Percentiles rank a stretch among this genome's conserved stretches.
These are phyloP conservation scores for Drosophila nr. perissopoda DNA, from an alignment of 2,888 invertebrate species.

Conservation along the genomic window DNA sequence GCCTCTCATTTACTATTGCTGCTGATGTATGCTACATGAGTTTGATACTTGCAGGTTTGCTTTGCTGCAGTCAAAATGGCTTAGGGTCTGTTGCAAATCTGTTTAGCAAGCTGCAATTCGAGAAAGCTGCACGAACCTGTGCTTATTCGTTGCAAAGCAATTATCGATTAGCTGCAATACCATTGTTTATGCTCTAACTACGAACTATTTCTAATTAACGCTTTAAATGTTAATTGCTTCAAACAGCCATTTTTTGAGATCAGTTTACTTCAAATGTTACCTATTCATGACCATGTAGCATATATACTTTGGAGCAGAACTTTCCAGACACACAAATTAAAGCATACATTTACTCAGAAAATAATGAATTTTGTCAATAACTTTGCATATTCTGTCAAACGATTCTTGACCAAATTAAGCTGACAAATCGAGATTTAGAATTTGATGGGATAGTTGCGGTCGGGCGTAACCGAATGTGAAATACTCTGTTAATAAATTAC, in stretches of 20 bases:
- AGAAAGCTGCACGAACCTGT: conserved; percentile 3
- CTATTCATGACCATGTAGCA: background rate
- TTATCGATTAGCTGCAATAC: conserved; percentile 7
- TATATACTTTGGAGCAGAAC: background rate
- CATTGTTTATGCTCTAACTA: background rate
- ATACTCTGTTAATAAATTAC: background rate
- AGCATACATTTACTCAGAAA: background rate
- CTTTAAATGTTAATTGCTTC: background rate
- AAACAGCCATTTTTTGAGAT: background rate
- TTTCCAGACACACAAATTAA: background rate
- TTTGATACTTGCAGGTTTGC: conserved; percentile 26
- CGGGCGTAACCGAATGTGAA: background rate
- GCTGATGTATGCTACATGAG: conserved; percentile 17
- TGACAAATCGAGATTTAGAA: background rate
- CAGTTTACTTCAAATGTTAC: background rate
- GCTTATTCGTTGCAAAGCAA: background rate
- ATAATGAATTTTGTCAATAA: background rate
- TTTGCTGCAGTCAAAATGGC: conserved; percentile 4
- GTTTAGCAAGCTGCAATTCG: background rate
- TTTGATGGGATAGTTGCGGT: background rate
- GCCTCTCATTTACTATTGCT: background rate
- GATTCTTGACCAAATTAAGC: background rate
- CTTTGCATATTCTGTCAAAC: background rate
- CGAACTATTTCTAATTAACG: conserved; percentile 2
- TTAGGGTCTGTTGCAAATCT: background rate